These are phyloP conservation scores for Bucorvus abyssinicus DNA, from an alignment of 2,797 vertebrate genomes.

Conservation along the genomic window DNA sequence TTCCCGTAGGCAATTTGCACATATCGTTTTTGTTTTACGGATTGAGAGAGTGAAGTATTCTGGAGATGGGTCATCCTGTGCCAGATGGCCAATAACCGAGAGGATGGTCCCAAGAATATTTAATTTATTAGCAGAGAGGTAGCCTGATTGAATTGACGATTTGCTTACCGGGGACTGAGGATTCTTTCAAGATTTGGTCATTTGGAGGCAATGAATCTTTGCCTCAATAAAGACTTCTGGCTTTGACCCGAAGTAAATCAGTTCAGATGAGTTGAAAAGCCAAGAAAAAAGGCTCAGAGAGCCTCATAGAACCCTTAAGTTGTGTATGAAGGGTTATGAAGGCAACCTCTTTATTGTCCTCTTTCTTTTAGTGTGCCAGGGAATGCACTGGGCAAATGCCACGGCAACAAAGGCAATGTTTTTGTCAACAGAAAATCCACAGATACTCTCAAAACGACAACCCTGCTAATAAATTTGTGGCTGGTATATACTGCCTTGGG, in stretches of 20 bases:
- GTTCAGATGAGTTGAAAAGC: not conserved
- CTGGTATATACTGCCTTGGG: not conserved
- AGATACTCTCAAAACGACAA: not conserved
- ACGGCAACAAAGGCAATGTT: not conserved
- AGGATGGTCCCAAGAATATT: not conserved
- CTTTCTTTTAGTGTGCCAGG: not conserved
- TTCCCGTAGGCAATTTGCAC: not conserved
- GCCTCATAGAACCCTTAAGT: not conserved
- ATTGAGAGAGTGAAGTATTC: not conserved
- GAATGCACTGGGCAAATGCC: not conserved
- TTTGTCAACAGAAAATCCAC: not conserved
- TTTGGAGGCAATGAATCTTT: not conserved
- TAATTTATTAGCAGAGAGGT: conserved; percentile 1
- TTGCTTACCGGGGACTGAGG: not conserved
- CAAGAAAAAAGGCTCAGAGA: not conserved
- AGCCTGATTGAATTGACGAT: not conserved
- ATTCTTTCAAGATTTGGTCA: not conserved
- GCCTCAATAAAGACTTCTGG: not conserved
- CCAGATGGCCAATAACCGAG: not conserved
- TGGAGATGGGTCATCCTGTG: not conserved
- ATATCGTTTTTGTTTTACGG: not conserved
- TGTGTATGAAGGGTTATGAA: not conserved
- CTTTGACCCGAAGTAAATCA: not conserved
- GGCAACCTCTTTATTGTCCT: not conserved
- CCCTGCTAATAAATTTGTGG: not conserved